Conservation (phyloP, 2,113 vertebrate genomes). For the Lagenorhynchus albirostris region DNA sequence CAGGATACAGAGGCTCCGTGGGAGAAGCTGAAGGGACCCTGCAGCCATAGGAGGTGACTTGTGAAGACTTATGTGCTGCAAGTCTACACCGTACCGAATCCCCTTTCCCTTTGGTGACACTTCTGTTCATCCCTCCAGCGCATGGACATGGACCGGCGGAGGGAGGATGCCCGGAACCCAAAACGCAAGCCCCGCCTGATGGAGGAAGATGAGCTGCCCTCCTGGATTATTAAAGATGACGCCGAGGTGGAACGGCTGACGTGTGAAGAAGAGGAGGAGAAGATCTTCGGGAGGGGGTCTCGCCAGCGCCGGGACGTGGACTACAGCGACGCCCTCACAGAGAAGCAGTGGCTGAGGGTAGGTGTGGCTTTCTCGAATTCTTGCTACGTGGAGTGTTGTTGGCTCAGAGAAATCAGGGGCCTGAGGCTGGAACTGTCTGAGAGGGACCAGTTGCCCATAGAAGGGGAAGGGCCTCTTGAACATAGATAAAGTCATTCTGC, state of each 20-base stretch:
- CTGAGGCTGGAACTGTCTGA: background rate
- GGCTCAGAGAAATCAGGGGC: background rate
- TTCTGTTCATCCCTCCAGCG: constrained; percentile 80
- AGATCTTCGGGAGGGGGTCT: constrained; percentile 96
- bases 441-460: background rate
- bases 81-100: fast-evolving
- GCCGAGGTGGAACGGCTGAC: constrained; percentile 97
- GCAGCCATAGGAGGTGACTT: fast-evolving
- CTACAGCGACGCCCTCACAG: constrained; percentile 96
- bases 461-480: background rate
- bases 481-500: background rate
- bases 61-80: fast-evolving
- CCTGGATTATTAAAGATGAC: constrained; percentile 98
- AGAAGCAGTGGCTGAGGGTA: constrained; percentile 98
- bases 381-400: background rate
- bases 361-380: background rate
- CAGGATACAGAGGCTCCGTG: background rate
- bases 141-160: constrained; percentile 96
- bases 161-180: constrained; percentile 96
- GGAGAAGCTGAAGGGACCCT: background rate
- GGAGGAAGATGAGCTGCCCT: constrained; percentile 97
- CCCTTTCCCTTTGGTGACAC: background rate
- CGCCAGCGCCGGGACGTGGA: constrained; percentile 96
- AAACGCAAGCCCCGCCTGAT: constrained; percentile 95
- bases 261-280: constrained; percentile 97